Conservation (phyloP, 1,140 invertebrate genomes). For the Maconellicoccus hirsutus region DNA sequence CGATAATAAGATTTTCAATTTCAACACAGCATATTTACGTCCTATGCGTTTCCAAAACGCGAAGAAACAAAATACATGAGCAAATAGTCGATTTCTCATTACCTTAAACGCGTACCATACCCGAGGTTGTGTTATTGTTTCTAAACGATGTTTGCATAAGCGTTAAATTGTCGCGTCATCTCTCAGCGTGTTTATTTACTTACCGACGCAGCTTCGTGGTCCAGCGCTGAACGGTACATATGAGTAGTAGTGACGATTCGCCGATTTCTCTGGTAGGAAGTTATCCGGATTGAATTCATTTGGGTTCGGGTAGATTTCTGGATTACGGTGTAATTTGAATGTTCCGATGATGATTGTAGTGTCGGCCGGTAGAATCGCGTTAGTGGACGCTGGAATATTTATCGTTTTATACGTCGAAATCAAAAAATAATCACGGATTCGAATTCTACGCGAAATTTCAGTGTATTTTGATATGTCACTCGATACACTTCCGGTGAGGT, state of each 20-base stretch:
- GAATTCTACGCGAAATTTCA: too few relatives aligned
- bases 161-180: too few relatives aligned
- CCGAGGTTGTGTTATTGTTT: too few relatives aligned
- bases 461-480: too few relatives aligned
- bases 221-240: conserved; percentile 80
- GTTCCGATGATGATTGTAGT: conserved; percentile 51
- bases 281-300: conserved; percentile 72
- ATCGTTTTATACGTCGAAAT: neutral
- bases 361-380: conserved; percentile 49
- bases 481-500: too few relatives aligned
- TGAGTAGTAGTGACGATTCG: conserved; percentile 65
- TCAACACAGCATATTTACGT: conserved; percentile 76
- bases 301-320: conserved; percentile 60
- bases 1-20: conserved; percentile 74
- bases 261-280: conserved; percentile 63
- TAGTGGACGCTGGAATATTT: conserved; percentile 36
- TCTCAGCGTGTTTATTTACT: conserved; percentile 29
- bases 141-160: too few relatives aligned
- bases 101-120: neutral
- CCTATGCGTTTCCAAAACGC: conserved; percentile 46
- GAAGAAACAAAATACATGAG: conserved; percentile 2
- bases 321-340: conserved; percentile 54
- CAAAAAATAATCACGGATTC: neutral
- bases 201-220: conserved; percentile 69
- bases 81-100: neutral